phyloP scores from a whole-genome alignment of 2,113 vertebrate species.

The Synchiropus splendidus region DNA sequence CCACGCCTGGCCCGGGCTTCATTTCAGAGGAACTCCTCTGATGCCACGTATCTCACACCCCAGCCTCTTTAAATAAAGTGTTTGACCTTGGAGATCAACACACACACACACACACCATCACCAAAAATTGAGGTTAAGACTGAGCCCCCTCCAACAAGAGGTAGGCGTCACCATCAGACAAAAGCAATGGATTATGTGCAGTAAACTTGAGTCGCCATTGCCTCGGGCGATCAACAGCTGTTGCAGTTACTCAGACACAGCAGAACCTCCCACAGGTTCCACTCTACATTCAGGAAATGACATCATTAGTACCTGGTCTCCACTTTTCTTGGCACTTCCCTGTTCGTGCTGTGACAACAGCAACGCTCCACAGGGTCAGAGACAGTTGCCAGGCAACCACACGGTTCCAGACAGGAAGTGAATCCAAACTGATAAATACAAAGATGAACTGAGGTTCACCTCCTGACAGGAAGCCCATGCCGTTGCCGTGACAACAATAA shows the following conservation, averaged over 20 bases:
- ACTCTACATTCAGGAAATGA: conserved; percentile 22
- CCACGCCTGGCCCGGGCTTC: no score
- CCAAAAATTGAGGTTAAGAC: no score
- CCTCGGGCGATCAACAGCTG: neutral
- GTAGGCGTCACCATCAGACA: no score
- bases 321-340: neutral
- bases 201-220: neutral
- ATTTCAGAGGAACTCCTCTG: no score
- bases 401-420: neutral
- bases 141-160: no score
- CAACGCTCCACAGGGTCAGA: neutral
- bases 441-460: neutral
- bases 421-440: neutral
- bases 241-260: neutral
- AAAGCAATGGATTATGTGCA: conserved; percentile 2
- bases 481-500: neutral
- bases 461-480: neutral
- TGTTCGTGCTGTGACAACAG: neutral
- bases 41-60: no score
- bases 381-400: conserved; percentile 3
- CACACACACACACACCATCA: no score
- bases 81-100: no score
- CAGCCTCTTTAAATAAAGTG: no score
- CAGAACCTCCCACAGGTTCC: neutral
- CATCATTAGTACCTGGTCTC: neutral